These are phyloP conservation scores for Cheirogaleus medius DNA, from an alignment of 2,113 vertebrate genomes.

Conservation along the genomic window DNA sequence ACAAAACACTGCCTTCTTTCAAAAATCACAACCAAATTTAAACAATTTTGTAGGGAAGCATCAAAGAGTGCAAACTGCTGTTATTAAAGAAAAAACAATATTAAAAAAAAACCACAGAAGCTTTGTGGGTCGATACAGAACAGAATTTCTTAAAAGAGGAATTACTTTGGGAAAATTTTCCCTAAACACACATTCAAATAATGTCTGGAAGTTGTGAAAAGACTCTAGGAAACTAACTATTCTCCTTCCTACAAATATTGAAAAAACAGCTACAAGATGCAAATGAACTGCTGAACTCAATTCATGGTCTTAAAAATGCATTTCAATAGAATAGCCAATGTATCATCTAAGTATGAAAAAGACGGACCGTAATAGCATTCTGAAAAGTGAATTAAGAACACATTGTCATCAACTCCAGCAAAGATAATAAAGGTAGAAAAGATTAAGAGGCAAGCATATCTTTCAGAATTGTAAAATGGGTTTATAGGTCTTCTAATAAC, in stretches of 20 bases:
- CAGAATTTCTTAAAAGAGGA: background rate
- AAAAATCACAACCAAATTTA: slow-evolving; percentile 69
- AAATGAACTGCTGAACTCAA: slow-evolving; percentile 76
- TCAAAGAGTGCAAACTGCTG: background rate
- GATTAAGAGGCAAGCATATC: slow-evolving; percentile 85
- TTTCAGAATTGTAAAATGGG: slow-evolving; percentile 87
- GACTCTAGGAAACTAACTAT: slow-evolving; percentile 1
- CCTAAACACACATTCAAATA: slow-evolving; percentile 31
- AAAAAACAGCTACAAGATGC: slow-evolving; percentile 55
- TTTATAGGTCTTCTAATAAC: slow-evolving; percentile 89
- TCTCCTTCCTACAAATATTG: slow-evolving; percentile 25
- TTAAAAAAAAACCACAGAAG: background rate
- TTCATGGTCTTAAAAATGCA: slow-evolving; percentile 77
- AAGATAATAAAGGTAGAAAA: slow-evolving; percentile 84
- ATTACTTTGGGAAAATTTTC: background rate
- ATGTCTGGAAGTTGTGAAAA: background rate
- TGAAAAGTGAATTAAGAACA: slow-evolving; percentile 84
- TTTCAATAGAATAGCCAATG: slow-evolving; percentile 69
- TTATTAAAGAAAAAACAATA: background rate
- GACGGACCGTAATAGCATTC: slow-evolving; percentile 72
- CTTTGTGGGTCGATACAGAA: background rate
- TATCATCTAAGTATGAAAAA: slow-evolving; percentile 67
- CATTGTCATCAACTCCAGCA: slow-evolving; percentile 75
- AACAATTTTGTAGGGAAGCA: slow-evolving; percentile 52
- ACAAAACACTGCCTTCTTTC: slow-evolving; percentile 33